Evolutionary conservation across 2,113 vertebrate species (phyloP).

Genomic region (Phoxinus phoxinus): DNA sequence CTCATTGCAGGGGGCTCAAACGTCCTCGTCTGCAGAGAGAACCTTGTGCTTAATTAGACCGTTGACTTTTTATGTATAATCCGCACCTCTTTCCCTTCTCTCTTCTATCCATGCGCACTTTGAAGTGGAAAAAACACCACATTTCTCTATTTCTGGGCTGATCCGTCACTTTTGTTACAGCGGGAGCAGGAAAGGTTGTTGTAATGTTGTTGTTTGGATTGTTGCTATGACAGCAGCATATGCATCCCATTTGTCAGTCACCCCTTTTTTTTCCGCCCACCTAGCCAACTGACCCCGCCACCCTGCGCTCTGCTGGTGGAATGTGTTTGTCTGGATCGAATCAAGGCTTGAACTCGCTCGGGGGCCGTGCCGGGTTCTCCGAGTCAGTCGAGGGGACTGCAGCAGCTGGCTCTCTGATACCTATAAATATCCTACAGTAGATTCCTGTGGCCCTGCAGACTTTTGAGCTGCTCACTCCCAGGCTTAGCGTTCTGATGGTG

Average conservation of each 20-base stretch:
- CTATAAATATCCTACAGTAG: slow-evolving; percentile 65
- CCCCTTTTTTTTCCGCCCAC: slow-evolving; percentile 51
- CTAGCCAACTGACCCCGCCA: slow-evolving; percentile 48
- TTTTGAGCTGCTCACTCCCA: slow-evolving; percentile 32
- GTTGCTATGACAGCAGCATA: slow-evolving; percentile 73
- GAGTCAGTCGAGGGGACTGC: slow-evolving; percentile 62
- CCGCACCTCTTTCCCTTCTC: slow-evolving; percentile 15
- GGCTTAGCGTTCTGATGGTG: neutral
- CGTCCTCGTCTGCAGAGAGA: slow-evolving; percentile 53
- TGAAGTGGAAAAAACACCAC: neutral
- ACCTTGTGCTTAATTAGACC: slow-evolving; percentile 59
- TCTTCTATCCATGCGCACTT: neutral
- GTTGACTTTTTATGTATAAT: slow-evolving; percentile 54
- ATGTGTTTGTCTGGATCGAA: slow-evolving; percentile 64
- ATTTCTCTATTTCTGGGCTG: slow-evolving; percentile 5
- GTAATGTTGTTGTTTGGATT: slow-evolving; percentile 70
- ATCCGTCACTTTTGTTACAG: slow-evolving; percentile 3
- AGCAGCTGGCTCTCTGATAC: slow-evolving; percentile 63
- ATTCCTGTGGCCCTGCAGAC: slow-evolving; percentile 47
- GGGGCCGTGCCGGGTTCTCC: slow-evolving; percentile 50
- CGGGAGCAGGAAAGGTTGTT: slow-evolving; percentile 22
- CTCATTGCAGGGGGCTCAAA: slow-evolving; percentile 62
- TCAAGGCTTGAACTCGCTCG: slow-evolving; percentile 36
- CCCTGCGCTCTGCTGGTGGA: slow-evolving; percentile 60
- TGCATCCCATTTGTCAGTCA: slow-evolving; percentile 63